A percentile compares a stretch with the other conserved stretches of the same genome.
Conservation (phyloP, 2,888 invertebrate genomes). For the Carcina quercana region DNA sequence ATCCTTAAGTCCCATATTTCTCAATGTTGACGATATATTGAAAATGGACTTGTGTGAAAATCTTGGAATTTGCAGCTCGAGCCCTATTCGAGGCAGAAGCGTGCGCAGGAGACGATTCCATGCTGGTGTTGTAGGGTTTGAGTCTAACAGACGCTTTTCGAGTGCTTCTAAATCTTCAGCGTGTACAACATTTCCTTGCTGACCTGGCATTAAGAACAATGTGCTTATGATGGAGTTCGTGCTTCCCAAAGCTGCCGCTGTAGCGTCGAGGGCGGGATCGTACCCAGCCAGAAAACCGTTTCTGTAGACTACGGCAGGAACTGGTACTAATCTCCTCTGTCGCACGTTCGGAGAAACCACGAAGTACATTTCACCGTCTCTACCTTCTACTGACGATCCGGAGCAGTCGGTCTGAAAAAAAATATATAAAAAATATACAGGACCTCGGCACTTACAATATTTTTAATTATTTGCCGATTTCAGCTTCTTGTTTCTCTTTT, state of each 20-base stretch:
- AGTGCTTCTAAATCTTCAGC: slow-evolving; percentile 85
- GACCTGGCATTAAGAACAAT: slow-evolving; percentile 89
- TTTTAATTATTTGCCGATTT: neutral
- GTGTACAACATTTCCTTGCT: slow-evolving; percentile 86
- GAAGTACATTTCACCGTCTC: slow-evolving; percentile 91
- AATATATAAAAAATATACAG: slow-evolving; percentile 1
- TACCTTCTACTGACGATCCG: slow-evolving; percentile 80
- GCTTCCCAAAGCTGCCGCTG: slow-evolving; percentile 84
- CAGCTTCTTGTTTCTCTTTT: too few species aligned
- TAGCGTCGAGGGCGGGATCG: slow-evolving; percentile 88
- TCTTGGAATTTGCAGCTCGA: slow-evolving; percentile 89
- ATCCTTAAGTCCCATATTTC: slow-evolving; percentile 87
- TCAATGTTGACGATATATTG: slow-evolving; percentile 85
- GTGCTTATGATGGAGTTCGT: slow-evolving; percentile 80
- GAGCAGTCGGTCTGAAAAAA: slow-evolving; percentile 85
- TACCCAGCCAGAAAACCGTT: slow-evolving; percentile 88
- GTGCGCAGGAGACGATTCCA: slow-evolving; percentile 85
- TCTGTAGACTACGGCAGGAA: slow-evolving; percentile 87
- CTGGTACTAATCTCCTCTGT: slow-evolving; percentile 85
- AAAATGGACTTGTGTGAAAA: slow-evolving; percentile 89
- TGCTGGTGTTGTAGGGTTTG: slow-evolving; percentile 78
- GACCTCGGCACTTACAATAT: neutral
- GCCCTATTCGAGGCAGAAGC: slow-evolving; percentile 81
- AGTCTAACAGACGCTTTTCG: slow-evolving; percentile 80
- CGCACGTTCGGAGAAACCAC: slow-evolving; percentile 87